A percentile compares a stretch with the other conserved stretches of the same genome.
Evolutionary conservation across 2,797 vertebrate species (phyloP).

Genomic region (Allenopithecus nigroviridis): DNA sequence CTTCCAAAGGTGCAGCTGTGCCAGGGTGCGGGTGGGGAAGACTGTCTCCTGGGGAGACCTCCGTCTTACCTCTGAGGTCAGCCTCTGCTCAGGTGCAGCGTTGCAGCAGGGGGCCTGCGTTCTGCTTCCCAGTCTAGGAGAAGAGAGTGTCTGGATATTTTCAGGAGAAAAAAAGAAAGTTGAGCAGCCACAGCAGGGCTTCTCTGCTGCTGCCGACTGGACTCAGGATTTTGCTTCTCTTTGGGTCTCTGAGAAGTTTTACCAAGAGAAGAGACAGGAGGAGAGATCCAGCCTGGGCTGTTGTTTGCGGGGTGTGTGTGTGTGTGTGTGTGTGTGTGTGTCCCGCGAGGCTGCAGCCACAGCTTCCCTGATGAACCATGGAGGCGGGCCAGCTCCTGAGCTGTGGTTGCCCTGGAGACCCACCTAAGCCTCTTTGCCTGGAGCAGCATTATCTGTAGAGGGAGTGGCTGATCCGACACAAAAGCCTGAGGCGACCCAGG

Average conservation of each 20-base stretch:
- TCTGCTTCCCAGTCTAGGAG: neutral
- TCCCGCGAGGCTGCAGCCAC: neutral
- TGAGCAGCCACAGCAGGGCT: neutral
- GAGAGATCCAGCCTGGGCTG: neutral
- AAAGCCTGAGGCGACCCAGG: neutral
- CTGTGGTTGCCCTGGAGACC: constrained; percentile 78
- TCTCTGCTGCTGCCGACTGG: neutral
- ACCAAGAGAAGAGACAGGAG: neutral
- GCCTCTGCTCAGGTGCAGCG: neutral
- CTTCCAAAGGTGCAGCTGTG: neutral
- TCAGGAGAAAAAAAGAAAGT: neutral
- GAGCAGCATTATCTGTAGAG: constrained; percentile 19
- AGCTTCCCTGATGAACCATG: neutral
- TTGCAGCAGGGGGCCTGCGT: neutral
- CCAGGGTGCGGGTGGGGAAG: accelerated
- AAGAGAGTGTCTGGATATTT: neutral
- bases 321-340: neutral
- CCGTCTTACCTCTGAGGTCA: constrained; percentile 57
- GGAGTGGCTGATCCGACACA: neutral
- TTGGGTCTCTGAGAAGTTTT: neutral
- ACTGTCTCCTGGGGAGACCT: neutral
- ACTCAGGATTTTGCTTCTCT: neutral
- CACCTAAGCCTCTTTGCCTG: constrained; percentile 63
- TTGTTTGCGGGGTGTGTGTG: neutral
- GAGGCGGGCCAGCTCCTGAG: constrained; percentile 45